Conservation (phyloP, 2,797 vertebrate genomes). For the Phalanger gymnotis region DNA sequence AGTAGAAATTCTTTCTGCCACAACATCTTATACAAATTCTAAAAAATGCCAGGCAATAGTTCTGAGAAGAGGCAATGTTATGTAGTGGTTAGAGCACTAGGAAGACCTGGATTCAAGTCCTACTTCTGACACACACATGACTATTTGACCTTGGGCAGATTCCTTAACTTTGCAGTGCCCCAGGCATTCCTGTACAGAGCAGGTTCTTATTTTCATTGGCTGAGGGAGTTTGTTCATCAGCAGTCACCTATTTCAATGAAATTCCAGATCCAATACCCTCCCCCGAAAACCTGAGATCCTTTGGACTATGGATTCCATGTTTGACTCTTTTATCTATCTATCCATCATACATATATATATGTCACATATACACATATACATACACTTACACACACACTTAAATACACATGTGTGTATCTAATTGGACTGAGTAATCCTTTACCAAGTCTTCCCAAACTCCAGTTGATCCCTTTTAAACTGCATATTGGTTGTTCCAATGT, state of each 20-base stretch:
- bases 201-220: not conserved
- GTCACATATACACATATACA: not conserved
- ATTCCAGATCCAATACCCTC: not conserved
- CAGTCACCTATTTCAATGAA: not conserved
- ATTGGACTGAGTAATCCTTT: not conserved
- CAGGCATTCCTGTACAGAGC: no score
- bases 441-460: not conserved
- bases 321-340: not conserved
- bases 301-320: not conserved
- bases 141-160: no score
- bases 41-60: not conserved
- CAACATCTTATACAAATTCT: not conserved
- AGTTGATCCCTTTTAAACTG: conserved; percentile 32
- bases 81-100: no score
- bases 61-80: not conserved
- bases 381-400: not conserved
- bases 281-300: not conserved
- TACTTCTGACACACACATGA: no score
- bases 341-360: not conserved
- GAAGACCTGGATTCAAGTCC: no score
- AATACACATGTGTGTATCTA: not conserved
- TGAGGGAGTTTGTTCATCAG: not conserved
- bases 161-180: no score
- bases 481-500: conserved; percentile 34
- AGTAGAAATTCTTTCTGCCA: no score